Base-by-base conservation (phyloP, 2,113 vertebrate species). In the Crocuta crocuta region DNA sequence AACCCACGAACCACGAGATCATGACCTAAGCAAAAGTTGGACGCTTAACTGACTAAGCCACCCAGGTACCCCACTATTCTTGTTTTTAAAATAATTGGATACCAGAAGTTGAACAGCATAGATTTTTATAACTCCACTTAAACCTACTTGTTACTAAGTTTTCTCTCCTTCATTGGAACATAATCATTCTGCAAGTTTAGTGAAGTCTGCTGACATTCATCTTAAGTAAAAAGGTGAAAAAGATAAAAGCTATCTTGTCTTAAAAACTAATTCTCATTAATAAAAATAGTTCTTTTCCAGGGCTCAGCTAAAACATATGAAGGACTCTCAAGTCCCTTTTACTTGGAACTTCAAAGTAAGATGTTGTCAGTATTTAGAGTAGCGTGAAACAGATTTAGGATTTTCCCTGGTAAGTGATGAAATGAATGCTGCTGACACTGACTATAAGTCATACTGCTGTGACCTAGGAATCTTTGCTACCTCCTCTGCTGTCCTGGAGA, bases 41-140 rank as follows among this genome's bases (percentile, higher is more conserved):
- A 39, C 39, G 39, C 39, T 39, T 39, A 39, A 39, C 39, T 3
- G 39, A 39, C 39, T 39, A 39, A 39, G 39, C 39, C 39, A 39
- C 39, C 39, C 39, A 39, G 39, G 39, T 3, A 39, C 39, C 39
- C 39, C 4, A 61, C 71, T 91, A 91, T 39, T 66, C 9, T 45
- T 83, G 65, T 68, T 73, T 65, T 89, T n/a, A 92, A 96, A 94
- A 58, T 35, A 24, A 3, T 45, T 95, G 23, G n/a, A 73, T 70
- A 58, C 2, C 81, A 45, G 55, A 88, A 80, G 15, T 43, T n/a
- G 82, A 96, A 65, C 24, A 78, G 19, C 11, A 4, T 9, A 55
- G 31, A 65, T 97, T 95, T 55, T 91, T 12, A 83, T 94, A 83
- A 89, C 23, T 97, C 0, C 17, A 86, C 24, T 61, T 92, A 95